Evolutionary conservation across 2,797 vertebrate genomes (phyloP), one percentile per base, ranked within the genome.

Genomic region (Peromyscus eremicus): DNA sequence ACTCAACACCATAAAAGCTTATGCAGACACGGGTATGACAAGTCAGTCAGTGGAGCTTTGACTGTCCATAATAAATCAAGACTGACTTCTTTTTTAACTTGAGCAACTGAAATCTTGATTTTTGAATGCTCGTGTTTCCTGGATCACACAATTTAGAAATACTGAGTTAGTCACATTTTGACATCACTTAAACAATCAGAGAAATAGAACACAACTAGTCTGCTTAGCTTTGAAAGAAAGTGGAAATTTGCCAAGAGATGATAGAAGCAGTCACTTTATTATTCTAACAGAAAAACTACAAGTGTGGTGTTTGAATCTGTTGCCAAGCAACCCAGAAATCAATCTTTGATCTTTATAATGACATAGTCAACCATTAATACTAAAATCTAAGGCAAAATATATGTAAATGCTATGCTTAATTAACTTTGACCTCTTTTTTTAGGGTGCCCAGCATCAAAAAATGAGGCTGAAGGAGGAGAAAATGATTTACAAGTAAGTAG

Each of bases 401-500:
- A 32, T 66, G 21, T 46, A 66, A 87, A 80, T 89, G 64, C 9
- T 95, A 37, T 97, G 37, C 10, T 75, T 95, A 32, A 95, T 90
- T 95, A 12, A 60, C 60, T 82, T 79, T 92, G n/a, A 0, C 32
- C 71, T 96, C 10, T 94, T 97, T 98, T 60, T 98, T 97, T 60
- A 98, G 99, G 99, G 95, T 99, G 99, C 97, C 99, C 99, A 75
- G 97, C 98, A 27, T 98, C 98, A 49, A 99, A 99, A 98, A 99
- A 99, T 97, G 99, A 99, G 97, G 98, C 98, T 29, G 99, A 99
- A 97, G 98, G 98, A 97, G 98, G 99, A 64, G 99, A 99, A 96
- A 99, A 99, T 94, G 99, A 99, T 97, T 98, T 99, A 98, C 99
- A 99, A 98, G 99, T 99, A 98, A 99, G 99, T 99, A 57, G 8